A percentile compares a stretch with the other conserved stretches of the same genome.
Conservation (phyloP, 2,888 invertebrate genomes). For the Eubasilissa splendida region DNA sequence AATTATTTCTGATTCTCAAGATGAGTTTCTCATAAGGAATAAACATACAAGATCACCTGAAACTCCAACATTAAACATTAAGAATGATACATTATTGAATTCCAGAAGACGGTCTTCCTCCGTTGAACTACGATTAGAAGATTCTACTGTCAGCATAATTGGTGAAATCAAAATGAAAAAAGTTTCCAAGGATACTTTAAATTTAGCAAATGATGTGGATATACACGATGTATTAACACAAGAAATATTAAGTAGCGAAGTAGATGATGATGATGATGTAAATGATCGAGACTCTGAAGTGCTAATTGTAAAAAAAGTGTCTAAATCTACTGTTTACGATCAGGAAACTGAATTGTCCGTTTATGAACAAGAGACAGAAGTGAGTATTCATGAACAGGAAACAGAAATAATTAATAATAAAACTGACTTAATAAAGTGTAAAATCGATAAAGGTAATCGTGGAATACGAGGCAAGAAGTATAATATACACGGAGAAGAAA, state of each 20-base stretch:
- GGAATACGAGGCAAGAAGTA: too few relatives aligned
- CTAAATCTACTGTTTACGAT: neutral
- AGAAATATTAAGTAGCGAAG: neutral
- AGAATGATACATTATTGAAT: conserved; percentile 6
- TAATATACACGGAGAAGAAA: too few relatives aligned
- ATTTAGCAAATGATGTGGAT: neutral
- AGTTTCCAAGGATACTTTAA: too few relatives aligned
- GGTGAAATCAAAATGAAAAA: too few relatives aligned
- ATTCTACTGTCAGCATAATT: neutral
- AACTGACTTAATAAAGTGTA: neutral
- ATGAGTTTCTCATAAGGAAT: neutral
- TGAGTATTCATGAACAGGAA: neutral
- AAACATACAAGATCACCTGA: neutral
- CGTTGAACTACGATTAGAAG: conserved; percentile 15
- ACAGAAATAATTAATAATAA: neutral
- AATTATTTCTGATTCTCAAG: conserved; percentile 16
- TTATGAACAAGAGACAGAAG: conserved; percentile 9
- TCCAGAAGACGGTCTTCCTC: conserved; percentile 12
- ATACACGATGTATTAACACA: conserved; percentile 26
- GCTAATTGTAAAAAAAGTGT: neutral
- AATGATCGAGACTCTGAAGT: neutral
- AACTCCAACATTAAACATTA: neutral
- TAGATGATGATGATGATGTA: neutral
- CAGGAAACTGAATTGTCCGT: conserved; percentile 1
- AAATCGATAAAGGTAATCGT: too few relatives aligned